These are phyloP conservation scores for Emys orbicularis DNA, from an alignment of 2,797 vertebrate species.

Conservation along the genomic window DNA sequence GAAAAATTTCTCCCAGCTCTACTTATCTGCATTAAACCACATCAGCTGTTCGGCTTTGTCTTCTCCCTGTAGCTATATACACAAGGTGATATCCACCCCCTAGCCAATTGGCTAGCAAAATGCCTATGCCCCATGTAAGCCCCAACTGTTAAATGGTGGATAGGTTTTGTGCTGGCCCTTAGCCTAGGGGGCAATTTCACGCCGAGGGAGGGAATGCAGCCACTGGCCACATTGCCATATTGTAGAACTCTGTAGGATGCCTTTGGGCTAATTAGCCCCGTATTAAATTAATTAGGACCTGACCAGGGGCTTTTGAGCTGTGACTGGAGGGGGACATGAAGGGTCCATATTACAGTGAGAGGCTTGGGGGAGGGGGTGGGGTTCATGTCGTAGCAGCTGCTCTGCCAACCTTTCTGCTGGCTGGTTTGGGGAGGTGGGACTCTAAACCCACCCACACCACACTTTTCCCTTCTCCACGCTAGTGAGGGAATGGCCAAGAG, in stretches of 20 bases:
- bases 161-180: too few relatives aligned
- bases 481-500: background rate
- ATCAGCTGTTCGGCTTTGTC: background rate
- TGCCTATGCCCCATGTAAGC: background rate
- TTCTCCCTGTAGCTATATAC: accelerated
- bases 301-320: background rate
- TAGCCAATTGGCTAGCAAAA: background rate
- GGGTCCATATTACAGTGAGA: background rate
- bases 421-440: background rate
- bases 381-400: too few relatives aligned
- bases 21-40: too few relatives aligned
- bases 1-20: too few relatives aligned
- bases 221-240: accelerated
- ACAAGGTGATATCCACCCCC: background rate
- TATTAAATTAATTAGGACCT: background rate
- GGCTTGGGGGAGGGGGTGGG: too few relatives aligned
- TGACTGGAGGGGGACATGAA: background rate
- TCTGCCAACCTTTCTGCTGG: background rate
- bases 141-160: background rate
- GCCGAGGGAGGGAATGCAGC: background rate
- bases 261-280: background rate
- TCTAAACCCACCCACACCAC: background rate
- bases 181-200: too few relatives aligned
- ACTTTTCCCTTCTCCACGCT: background rate
- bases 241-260: background rate